Base-by-base conservation (phyloP, 2,888 invertebrate species). In the Geotrupes spiniger region DNA sequence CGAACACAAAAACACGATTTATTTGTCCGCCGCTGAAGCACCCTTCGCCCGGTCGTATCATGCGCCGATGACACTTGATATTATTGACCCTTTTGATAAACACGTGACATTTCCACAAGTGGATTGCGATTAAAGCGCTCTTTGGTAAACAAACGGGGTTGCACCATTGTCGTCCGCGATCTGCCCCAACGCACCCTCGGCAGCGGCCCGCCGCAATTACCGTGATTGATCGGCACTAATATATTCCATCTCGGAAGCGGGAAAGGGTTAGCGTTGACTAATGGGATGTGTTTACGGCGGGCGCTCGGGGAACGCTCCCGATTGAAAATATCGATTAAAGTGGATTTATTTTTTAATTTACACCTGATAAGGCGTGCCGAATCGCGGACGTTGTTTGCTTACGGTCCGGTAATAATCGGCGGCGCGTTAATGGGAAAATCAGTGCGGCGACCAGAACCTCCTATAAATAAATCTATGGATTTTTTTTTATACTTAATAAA, bases 341-440 rank as follows among this genome's bases (percentile, higher is more conserved):
- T 45, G 41, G 29, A 49, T 26, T 45, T 49, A 46, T 50, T 37
- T 38, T 48, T 47, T 52, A 49, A 52, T 56, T 56, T 52, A 42
- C 51, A 51, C 38, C 47, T 47, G 38, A 29, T 51, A 42, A 45
- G 52, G 53, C 44, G 54, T 51, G 54, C 53, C 52, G 44, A 52
- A 54, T 53, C 42, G 45, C 48, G 28, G 37, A n/a, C n/a, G 36
- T 50, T 52, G 44, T 48, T 45, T 51, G 42, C 21, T 50, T 46
- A 39, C 39, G 42, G 38, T 33, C 25, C 9, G 21, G 6, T 6
- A 6, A 21, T 3, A 21, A 21, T 21, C 6, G 21, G 21, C n/a
- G n/a, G n/a, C n/a, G n/a, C n/a, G n/a, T n/a, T n/a, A n/a, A n/a
- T n/a, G n/a, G n/a, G n/a, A n/a, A 21, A 21, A 21, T 21, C 21